Base-by-base conservation (phyloP, 35 echinoderm and acorn worm genomes). In the Ophiothrix spiculata region DNA sequence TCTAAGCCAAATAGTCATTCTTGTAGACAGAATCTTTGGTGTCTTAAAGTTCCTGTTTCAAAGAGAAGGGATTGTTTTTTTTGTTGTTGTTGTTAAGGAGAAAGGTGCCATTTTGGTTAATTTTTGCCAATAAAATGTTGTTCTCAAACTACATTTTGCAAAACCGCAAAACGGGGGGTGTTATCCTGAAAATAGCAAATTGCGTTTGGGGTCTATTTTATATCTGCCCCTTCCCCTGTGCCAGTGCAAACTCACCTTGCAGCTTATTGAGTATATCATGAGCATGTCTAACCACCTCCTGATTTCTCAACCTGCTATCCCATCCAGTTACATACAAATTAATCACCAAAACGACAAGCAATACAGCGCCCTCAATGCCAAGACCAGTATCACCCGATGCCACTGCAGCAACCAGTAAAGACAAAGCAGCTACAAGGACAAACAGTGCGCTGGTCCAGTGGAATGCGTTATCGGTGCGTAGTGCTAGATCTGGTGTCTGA, bases 281-380 rank as follows among this genome's bases (percentile, higher is more conserved):
- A 3, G 88, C 78, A 31, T 87, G 92, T 25, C 74, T 36, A 1
- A 91, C 42, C 46, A 93, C 73, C 49, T 97, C 95, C n/a, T 74
- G 78, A 17, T 90, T 76, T 33, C 87, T 86, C 64, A 97, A 86
- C 17, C 40, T 81, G 35, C 80, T 69, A 82, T 97, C 88, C 88
- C 95, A 93, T 13, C 88, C 88, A 39, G 87, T 87, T 56, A 91
- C 42, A 45, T 78, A 97, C n/a, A 85, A 40, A 83, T 97, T 97
- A 16, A 97, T 16, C 31, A 79, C 33, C 25, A 93, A 45, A 19
- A 91, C 87, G 23, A 93, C 16, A 4, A 93, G 37, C 2, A 97
- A 78, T 36, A 97, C 81, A 33, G 56, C 33, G 36, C 84, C 81
- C 64, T 97, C 87, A 13, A 94, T 46, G 1, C 91, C 37, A 0